These are phyloP conservation scores for Phallusia fumigata DNA, from an alignment of 23 tunicate species.

Conservation along the genomic window DNA sequence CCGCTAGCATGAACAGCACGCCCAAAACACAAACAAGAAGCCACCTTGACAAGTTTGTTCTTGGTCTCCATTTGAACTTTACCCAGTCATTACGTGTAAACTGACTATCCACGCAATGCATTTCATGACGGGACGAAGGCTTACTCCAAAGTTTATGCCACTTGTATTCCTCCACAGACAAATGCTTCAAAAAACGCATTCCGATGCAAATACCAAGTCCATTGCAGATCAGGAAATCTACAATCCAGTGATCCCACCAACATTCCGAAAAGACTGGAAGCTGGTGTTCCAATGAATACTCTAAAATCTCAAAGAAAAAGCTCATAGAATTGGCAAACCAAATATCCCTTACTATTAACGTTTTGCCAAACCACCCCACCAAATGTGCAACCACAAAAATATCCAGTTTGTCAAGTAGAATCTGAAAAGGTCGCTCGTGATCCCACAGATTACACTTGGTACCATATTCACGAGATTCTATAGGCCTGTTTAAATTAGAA, in stretches of 20 bases:
- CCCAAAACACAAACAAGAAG: too few relatives aligned
- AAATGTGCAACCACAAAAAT: conserved; percentile 85
- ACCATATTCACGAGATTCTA: conserved; percentile 62
- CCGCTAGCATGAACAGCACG: too few relatives aligned
- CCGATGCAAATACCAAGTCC: conserved; percentile 83
- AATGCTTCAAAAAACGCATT: conserved; percentile 46
- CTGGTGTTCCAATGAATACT: conserved; percentile 94
- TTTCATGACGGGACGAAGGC: conserved; percentile 1
- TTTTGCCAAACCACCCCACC: conserved; percentile 91
- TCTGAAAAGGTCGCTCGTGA: conserved; percentile 53
- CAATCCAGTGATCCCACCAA: conserved; percentile 97
- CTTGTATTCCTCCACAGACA: conserved; percentile 75
- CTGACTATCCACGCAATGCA: too few relatives aligned
- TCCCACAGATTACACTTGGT: conserved; percentile 68
- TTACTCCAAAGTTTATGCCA: conserved; percentile 83
- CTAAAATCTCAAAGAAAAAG: conserved; percentile 76
- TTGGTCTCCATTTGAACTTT: too few relatives aligned
- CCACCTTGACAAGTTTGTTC: too few relatives aligned
- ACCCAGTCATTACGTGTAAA: too few relatives aligned
- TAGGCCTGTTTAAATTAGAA: conserved; percentile 46
- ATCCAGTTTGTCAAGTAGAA: conserved; percentile 88
- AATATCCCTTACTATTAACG: conserved; percentile 77
- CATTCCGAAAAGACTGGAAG: conserved; percentile 95
- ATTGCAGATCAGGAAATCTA: conserved; percentile 89
- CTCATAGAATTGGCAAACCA: conserved; percentile 82